Evolutionary conservation across 2,888 invertebrate species (phyloP), one percentile per base, ranked within the genome.

Genomic region (Glaucopsyche alexis): DNA sequence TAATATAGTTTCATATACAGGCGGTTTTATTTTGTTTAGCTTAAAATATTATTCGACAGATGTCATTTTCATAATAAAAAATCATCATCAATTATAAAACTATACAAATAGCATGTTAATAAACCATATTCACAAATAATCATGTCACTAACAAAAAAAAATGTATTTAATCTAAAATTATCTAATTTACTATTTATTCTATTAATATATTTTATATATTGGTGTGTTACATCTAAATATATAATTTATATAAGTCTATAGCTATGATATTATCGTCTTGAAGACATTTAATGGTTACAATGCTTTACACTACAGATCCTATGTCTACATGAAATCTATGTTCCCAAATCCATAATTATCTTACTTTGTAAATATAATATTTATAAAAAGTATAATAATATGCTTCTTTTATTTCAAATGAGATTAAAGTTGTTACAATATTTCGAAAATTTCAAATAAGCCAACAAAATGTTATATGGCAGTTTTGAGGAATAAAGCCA

Each of bases 321-420:
- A 67, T 47, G 0, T 45, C 67, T 67, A 67, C 67, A 45, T 67
- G 11, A 67, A 45, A 67, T 45, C 67, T 67, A 67, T 67, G 67
- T 67, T 67, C 67, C 67, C 67, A 67, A 67, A 67, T 67, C 67
- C 67, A 67, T 67, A 67, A 67, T 67, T 42, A 40, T n/a, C 16
- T 65, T 65, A 65, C n/a, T 42, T 67, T 45, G 16, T 42, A 47
- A 45, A 67, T 19, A 65, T 19, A 14, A 45, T 42, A 67, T 67
- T 47, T 16, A 45, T 67, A 67, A 38, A 60, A 60, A 29, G 29
- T 29, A 60, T 29, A 13, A 60, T 29, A 13, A 8, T 47, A 29
- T 7, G 13, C 3, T 55, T 19, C 9, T 9, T 9, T 1, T 55
- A 16, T 60, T 7, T 60, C 5, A 19, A 11, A 9, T 9, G 9